Percentiles rank a stretch among this genome's conserved stretches.
Conservation (phyloP, 2,888 invertebrate species). For the Amaurobius ferox region DNA sequence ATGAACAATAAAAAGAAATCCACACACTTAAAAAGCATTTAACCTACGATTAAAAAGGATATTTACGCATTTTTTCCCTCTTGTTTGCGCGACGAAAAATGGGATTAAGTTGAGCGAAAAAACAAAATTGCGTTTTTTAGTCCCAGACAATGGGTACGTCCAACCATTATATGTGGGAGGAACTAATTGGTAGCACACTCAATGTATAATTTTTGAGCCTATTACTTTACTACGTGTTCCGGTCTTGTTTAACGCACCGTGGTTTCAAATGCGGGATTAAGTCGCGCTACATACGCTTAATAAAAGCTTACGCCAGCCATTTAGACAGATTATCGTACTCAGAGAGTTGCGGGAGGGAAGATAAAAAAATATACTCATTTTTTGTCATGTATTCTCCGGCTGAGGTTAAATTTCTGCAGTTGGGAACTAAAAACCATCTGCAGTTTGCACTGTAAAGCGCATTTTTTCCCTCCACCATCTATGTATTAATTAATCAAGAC, state of each 20-base stretch:
- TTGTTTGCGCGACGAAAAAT: constrained; percentile 14
- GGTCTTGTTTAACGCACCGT: constrained; percentile 53
- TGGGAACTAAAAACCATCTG: constrained; percentile 48
- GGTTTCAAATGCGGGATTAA: constrained; percentile 64
- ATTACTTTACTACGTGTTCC: constrained; percentile 14
- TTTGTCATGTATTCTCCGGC: neutral
- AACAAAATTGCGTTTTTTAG: neutral
- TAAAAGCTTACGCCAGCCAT: constrained; percentile 54
- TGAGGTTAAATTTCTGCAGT: constrained; percentile 33
- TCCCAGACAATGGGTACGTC: neutral
- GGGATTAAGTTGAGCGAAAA: neutral
- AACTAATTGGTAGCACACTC: constrained; percentile 1
- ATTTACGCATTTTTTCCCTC: constrained; percentile 6
- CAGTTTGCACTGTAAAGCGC: constrained; percentile 35
- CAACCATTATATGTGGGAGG: neutral
- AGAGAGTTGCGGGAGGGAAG: constrained; percentile 21
- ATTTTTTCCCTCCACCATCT: constrained; percentile 23
- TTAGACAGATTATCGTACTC: constrained; percentile 48
- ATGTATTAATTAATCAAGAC: constrained; percentile 63
- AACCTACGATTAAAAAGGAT: constrained; percentile 13
- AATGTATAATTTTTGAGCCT: constrained; percentile 19
- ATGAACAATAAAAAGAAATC: neutral
- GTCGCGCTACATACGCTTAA: constrained; percentile 27
- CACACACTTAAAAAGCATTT: constrained; percentile 3
- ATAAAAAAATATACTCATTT: constrained; percentile 23